Evolutionary conservation across 2,113 vertebrate genomes (phyloP).

Genomic region (Phalacrocorax aristotelis): DNA sequence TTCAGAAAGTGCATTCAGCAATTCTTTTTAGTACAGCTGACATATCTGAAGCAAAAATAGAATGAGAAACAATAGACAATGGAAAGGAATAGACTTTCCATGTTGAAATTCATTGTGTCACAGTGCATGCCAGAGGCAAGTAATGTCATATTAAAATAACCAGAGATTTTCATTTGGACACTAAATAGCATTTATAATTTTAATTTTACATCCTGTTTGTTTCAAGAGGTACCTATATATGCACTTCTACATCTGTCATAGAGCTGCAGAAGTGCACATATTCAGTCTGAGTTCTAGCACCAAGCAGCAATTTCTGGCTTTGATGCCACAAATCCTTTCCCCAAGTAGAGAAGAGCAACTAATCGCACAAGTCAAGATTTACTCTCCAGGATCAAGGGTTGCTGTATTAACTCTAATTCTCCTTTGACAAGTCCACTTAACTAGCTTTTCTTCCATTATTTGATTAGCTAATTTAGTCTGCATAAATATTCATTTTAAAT

Average conservation of each 20-base stretch:
- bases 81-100: neutral
- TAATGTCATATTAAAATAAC: neutral
- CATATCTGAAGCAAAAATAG: neutral
- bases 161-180: neutral
- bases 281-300: neutral
- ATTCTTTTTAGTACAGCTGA: neutral
- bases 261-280: neutral
- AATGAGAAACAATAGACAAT: neutral
- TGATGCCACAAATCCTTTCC: neutral
- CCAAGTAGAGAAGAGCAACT: neutral
- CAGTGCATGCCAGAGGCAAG: neutral
- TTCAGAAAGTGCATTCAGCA: neutral
- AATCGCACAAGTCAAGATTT: neutral
- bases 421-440: slow-evolving; percentile 4
- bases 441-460: slow-evolving; percentile 5
- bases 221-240: neutral
- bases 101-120: neutral
- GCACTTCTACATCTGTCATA: neutral
- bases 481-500: slow-evolving; percentile 13
- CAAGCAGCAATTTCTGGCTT: neutral
- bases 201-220: neutral
- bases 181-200: neutral
- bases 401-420: neutral
- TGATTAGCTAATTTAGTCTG: neutral
- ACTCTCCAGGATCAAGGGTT: neutral